phyloP scores from a whole-genome alignment of 2,888 invertebrate species.

The Hypena proboscidalis region DNA sequence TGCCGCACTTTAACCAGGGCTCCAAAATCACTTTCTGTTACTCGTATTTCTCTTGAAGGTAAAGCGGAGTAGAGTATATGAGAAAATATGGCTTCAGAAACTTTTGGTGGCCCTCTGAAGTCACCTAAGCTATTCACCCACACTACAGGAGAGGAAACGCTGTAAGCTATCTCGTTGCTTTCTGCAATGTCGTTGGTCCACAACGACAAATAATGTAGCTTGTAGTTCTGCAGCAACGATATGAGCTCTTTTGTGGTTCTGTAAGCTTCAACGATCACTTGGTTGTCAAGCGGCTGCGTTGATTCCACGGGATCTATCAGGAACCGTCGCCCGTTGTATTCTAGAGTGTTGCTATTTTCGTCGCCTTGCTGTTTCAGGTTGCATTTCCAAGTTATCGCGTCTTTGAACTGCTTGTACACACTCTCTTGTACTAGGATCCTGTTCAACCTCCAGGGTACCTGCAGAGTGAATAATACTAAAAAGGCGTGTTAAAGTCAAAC shows the following conservation, averaged over 20 bases:
- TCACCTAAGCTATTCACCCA: slow-evolving; percentile 61
- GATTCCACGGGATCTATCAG: slow-evolving; percentile 40
- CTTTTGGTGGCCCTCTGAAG: slow-evolving; percentile 49
- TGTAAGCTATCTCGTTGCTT: slow-evolving; percentile 57
- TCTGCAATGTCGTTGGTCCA: slow-evolving; percentile 59
- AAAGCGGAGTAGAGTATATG: too few relatives aligned
- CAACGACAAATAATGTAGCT: slow-evolving; percentile 50
- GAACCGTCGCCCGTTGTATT: slow-evolving; percentile 34
- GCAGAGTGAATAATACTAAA: too few relatives aligned
- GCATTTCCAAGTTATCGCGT: slow-evolving; percentile 50
- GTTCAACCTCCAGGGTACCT: slow-evolving; percentile 57
- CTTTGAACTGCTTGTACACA: slow-evolving; percentile 51
- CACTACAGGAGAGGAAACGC: slow-evolving; percentile 33
- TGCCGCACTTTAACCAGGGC: slow-evolving; percentile 8
- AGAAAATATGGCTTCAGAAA: slow-evolving; percentile 25
- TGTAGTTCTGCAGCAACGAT: slow-evolving; percentile 38
- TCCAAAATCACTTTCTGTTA: neutral
- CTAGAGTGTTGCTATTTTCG: slow-evolving; percentile 10
- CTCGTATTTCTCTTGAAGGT: too few relatives aligned
- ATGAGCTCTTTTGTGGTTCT: slow-evolving; percentile 64
- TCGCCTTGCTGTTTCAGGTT: slow-evolving; percentile 14
- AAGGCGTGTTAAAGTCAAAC: too few relatives aligned
- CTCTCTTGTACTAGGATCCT: slow-evolving; percentile 62
- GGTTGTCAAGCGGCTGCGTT: neutral
- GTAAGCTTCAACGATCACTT: slow-evolving; percentile 54